Conservation (phyloP, 2,797 vertebrate genomes). For the Hirundo rustica region DNA sequence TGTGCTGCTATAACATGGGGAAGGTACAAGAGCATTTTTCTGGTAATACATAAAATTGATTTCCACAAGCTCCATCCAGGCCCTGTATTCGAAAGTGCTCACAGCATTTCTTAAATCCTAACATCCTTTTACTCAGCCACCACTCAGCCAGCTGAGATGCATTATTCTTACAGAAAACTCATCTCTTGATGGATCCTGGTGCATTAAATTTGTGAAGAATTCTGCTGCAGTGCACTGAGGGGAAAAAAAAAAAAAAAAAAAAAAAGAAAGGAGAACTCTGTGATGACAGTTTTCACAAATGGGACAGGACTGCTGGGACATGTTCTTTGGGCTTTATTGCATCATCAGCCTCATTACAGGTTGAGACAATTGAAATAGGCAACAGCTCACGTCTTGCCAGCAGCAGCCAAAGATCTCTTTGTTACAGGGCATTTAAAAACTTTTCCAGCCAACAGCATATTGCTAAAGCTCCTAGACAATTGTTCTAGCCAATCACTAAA, state of each 20-base stretch:
- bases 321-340: too few species aligned
- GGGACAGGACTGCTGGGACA: too few species aligned
- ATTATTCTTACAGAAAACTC: background rate
- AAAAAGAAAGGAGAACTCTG: too few species aligned
- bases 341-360: too few species aligned
- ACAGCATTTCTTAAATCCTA: background rate
- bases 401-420: too few species aligned
- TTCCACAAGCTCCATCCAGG: background rate
- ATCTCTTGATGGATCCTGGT: background rate
- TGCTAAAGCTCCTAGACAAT: too few species aligned
- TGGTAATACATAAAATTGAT: conserved; percentile 10
- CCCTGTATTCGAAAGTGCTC: background rate
- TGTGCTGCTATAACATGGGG: background rate
- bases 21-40: background rate
- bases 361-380: too few species aligned
- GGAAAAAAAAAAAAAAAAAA: background rate
- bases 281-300: too few species aligned
- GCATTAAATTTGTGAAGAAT: background rate
- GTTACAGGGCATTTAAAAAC: too few species aligned
- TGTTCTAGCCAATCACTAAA: too few species aligned
- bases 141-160: background rate
- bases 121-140: background rate
- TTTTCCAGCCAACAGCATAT: too few species aligned
- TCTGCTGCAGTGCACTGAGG: background rate
- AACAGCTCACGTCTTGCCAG: too few species aligned